These are phyloP conservation scores for Benitochromis conjunctus DNA, from an alignment of 2,113 vertebrate genomes.

Conservation along the genomic window DNA sequence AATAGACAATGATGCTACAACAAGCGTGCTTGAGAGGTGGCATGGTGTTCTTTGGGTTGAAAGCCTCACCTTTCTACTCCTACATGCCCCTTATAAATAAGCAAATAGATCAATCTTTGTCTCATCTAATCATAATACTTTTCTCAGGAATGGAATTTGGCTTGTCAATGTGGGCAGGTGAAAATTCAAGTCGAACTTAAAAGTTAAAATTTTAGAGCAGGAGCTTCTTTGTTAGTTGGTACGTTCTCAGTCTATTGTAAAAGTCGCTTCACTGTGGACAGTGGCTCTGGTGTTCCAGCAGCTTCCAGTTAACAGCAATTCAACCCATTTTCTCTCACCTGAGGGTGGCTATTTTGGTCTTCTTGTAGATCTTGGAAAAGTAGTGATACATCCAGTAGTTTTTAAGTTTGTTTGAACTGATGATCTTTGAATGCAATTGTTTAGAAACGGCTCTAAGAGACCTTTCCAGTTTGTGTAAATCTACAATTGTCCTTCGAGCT, in stretches of 20 bases:
- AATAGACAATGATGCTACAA: not conserved
- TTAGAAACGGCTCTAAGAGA: not conserved
- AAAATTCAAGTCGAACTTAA: not conserved
- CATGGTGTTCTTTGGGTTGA: not conserved
- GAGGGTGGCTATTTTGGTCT: not conserved
- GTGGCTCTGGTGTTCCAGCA: not conserved
- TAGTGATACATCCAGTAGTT: accelerated
- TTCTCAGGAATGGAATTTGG: not conserved
- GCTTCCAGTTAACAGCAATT: not conserved
- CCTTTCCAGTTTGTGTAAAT: not conserved
- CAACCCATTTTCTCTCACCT: not conserved
- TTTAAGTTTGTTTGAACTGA: not conserved
- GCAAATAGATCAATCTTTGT: not conserved
- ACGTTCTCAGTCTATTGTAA: not conserved
- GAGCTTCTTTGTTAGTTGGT: not conserved
- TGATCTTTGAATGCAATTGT: not conserved
- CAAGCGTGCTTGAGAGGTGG: not conserved
- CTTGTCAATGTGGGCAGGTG: not conserved
- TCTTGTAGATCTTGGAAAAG: not conserved
- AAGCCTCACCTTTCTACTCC: not conserved
- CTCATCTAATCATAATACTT: not conserved
- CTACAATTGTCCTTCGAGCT: not conserved
- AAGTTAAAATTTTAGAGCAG: not conserved
- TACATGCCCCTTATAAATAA: not conserved
- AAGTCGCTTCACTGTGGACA: not conserved